Percentiles rank a stretch among this genome's conserved stretches.
Conservation (phyloP, 1,140 invertebrate genomes). For the Drosophila sulfurigaster region DNA sequence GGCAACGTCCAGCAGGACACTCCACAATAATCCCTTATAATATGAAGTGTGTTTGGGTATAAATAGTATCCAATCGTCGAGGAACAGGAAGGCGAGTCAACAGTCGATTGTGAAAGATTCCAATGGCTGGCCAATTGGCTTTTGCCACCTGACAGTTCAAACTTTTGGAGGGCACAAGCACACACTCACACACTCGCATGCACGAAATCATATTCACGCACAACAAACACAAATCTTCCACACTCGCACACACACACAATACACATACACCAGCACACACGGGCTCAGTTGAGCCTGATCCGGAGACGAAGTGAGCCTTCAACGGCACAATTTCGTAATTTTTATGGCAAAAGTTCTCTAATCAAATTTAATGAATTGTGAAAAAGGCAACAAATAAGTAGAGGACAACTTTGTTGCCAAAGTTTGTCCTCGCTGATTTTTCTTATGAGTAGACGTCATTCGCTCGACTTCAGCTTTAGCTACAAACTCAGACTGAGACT, state of each 20-base stretch:
- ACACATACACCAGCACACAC: neutral
- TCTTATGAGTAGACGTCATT: constrained; percentile 78
- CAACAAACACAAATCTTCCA: constrained; percentile 80
- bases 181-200: constrained; percentile 62
- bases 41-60: constrained; percentile 9
- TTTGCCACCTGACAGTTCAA: constrained; percentile 80
- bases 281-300: constrained; percentile 45
- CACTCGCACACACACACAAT: constrained; percentile 20
- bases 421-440: constrained; percentile 81
- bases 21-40: constrained; percentile 13
- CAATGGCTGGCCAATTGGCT: constrained; percentile 71
- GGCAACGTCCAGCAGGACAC: constrained; percentile 11
- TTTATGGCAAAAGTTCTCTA: constrained; percentile 84
- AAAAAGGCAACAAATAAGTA: constrained; percentile 82
- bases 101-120: constrained; percentile 74
- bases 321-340: constrained; percentile 83
- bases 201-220: constrained; percentile 80
- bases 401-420: constrained; percentile 79
- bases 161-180: constrained; percentile 36
- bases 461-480: constrained; percentile 4
- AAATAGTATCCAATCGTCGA: constrained; percentile 17
- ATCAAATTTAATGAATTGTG: constrained; percentile 84
- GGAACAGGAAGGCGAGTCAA: too few relatives aligned
- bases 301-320: constrained; percentile 72
- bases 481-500: neutral